A percentile compares a stretch with the other conserved stretches of the same genome.
Evolutionary conservation across 37 sponge, comb jelly and placozoan genomes (phyloP).

Genomic region (Tethya wilhelma): DNA sequence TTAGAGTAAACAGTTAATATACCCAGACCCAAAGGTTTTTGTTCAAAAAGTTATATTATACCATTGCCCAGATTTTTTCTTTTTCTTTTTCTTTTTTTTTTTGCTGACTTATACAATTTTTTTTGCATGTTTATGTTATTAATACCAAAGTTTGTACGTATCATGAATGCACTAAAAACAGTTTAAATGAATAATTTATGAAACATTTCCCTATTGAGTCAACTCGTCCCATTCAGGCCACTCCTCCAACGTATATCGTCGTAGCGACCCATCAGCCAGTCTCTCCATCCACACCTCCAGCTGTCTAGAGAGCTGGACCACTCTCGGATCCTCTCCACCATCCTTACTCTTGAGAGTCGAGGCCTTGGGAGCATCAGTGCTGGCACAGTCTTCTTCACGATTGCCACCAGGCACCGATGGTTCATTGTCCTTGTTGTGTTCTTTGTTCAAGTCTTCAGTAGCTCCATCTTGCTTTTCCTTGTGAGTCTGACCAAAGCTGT

Average conservation of each 20-base stretch:
- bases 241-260: conserved; percentile 24
- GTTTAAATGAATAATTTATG: too few relatives aligned
- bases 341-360: not conserved
- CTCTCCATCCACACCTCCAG: conserved; percentile 52
- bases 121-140: too few relatives aligned
- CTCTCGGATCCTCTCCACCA: not conserved
- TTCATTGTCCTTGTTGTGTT: too few relatives aligned
- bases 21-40: too few relatives aligned
- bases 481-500: not conserved
- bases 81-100: too few relatives aligned
- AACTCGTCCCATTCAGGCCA: conserved; percentile 38
- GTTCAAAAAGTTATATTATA: too few relatives aligned
- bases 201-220: not conserved
- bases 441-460: too few relatives aligned
- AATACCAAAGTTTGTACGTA: too few relatives aligned
- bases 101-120: too few relatives aligned
- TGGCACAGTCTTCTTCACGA: not conserved
- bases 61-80: too few relatives aligned
- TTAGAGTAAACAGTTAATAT: too few relatives aligned
- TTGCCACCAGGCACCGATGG: not conserved
- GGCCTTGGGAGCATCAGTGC: not conserved
- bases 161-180: too few relatives aligned
- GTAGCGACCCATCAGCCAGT: conserved; percentile 50
- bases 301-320: not conserved
- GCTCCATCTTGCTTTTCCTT: not conserved